phyloP scores from a whole-genome alignment of 2,797 vertebrate genomes.

The Sebastes dallii region DNA sequence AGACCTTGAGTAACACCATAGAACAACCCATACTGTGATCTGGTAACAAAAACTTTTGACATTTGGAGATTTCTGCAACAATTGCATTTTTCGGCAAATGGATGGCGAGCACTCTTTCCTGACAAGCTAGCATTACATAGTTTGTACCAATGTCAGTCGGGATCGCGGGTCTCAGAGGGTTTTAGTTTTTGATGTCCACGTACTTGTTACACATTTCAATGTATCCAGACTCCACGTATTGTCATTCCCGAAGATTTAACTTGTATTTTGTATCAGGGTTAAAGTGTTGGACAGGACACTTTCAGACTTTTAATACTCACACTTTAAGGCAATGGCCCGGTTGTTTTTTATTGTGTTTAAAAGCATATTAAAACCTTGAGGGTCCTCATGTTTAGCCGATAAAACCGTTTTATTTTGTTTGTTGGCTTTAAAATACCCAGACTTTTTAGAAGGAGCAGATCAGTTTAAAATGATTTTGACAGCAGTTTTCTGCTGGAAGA shows the following conservation, averaged over 20 bases:
- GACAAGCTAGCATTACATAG: too few species aligned
- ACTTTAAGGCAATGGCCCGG: not conserved
- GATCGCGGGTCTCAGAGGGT: too few species aligned
- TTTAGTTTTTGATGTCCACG: not conserved
- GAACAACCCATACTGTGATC: too few species aligned
- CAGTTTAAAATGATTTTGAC: not conserved
- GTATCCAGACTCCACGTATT: not conserved
- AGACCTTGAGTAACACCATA: too few species aligned
- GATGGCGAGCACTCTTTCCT: too few species aligned
- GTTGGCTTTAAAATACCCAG: not conserved
- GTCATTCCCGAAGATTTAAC: not conserved
- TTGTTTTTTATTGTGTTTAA: not conserved
- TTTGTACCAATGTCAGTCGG: too few species aligned
- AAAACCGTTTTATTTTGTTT: not conserved
- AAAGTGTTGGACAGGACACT: not conserved
- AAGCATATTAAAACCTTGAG: not conserved
- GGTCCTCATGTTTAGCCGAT: not conserved
- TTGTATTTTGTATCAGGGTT: not conserved
- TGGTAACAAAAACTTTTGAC: too few species aligned
- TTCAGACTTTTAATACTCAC: not conserved
- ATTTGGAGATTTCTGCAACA: too few species aligned
- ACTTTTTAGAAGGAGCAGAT: not conserved
- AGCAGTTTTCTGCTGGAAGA: not conserved
- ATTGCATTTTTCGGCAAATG: too few species aligned
- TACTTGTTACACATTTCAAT: not conserved